Evolutionary conservation across 1,140 invertebrate genomes (phyloP).

Genomic region (Diorhabda elongata): DNA sequence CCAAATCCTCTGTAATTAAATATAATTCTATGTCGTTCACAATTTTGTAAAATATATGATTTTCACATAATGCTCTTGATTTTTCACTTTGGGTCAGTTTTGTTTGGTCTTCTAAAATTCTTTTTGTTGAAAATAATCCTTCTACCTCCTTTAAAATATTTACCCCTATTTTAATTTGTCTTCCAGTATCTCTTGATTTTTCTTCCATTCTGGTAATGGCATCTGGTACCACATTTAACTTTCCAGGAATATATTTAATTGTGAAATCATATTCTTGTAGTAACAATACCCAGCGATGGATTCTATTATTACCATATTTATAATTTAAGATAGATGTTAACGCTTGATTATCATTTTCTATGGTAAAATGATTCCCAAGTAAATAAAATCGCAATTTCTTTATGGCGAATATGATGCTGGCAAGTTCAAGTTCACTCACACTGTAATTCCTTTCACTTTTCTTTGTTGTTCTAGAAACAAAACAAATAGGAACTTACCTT

Average conservation of each 20-base stretch:
- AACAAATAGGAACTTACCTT: constrained; percentile 37
- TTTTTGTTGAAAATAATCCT: constrained; percentile 5
- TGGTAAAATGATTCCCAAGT: constrained; percentile 10
- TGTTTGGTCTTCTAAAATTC: background rate
- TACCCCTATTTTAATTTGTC: constrained; percentile 15
- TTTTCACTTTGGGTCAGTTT: constrained; percentile 7
- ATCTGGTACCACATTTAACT: constrained; percentile 6
- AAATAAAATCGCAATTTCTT: constrained; percentile 10
- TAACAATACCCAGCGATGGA: constrained; percentile 10
- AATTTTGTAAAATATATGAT: background rate
- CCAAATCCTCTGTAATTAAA: background rate
- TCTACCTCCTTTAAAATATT: constrained; percentile 1
- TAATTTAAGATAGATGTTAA: constrained; percentile 11
- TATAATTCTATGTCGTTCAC: constrained; percentile 9
- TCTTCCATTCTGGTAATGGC: constrained; percentile 6
- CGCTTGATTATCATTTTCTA: constrained; percentile 7
- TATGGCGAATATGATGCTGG: constrained; percentile 8
- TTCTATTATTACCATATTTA: constrained; percentile 6
- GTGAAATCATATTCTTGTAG: constrained; percentile 11
- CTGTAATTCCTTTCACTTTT: constrained; percentile 36
- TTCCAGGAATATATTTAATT: constrained; percentile 9
- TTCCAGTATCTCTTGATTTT: background rate
- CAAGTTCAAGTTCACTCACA: constrained; percentile 10
- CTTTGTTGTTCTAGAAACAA: constrained; percentile 43
- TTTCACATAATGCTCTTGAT: background rate